phyloP scores from a whole-genome alignment of 2,797 vertebrate species.

The Aplochiton taeniatus region DNA sequence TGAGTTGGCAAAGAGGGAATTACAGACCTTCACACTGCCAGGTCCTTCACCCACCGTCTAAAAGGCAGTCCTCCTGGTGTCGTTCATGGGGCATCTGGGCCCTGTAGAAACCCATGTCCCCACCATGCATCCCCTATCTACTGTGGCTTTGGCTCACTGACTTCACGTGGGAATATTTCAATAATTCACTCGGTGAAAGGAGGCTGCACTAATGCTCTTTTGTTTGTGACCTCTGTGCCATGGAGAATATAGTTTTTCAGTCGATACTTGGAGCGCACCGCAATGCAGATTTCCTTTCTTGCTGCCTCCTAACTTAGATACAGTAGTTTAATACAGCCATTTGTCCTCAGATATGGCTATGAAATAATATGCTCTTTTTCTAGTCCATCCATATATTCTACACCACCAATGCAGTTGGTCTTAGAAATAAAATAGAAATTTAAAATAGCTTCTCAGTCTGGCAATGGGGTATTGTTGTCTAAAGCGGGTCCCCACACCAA shows the following conservation, averaged over 20 bases:
- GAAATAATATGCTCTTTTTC: not conserved
- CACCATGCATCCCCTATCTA: not conserved
- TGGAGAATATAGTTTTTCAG: constrained; percentile 16
- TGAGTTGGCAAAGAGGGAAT: not conserved
- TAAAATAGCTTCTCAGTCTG: not conserved
- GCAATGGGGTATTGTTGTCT: not conserved
- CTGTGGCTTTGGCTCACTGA: constrained; percentile 4
- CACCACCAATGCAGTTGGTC: too few relatives aligned
- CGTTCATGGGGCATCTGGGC: not conserved
- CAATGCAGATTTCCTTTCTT: constrained; percentile 5
- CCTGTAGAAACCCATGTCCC: not conserved
- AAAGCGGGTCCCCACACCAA: not conserved
- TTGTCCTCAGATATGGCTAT: not conserved
- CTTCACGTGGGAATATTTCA: constrained; percentile 1
- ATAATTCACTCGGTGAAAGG: not conserved
- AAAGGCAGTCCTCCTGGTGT: not conserved
- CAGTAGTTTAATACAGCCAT: constrained; percentile 5
- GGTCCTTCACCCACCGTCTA: not conserved
- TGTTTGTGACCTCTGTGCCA: constrained; percentile 13
- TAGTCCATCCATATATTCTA: too few relatives aligned
- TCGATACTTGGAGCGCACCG: constrained; percentile 11
- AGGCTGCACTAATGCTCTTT: not conserved
- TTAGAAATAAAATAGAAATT: too few relatives aligned
- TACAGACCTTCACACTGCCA: not conserved
- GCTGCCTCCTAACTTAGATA: constrained; percentile 8